phyloP scores from a whole-genome alignment of 2,888 invertebrate genomes.

The Zeuzera pyrina region DNA sequence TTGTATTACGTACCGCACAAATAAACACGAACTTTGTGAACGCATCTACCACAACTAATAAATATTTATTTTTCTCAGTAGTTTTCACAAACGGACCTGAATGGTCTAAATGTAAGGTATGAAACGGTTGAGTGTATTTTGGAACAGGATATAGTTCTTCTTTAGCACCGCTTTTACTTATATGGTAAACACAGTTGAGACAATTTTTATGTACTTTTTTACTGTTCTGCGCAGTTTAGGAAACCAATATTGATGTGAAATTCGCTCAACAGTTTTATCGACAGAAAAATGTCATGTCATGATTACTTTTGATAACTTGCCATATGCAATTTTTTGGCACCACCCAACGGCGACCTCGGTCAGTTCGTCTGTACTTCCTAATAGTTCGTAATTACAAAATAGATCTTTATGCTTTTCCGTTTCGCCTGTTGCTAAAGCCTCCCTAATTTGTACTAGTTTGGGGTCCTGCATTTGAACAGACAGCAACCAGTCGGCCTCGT shows the following conservation, averaged over 20 bases:
- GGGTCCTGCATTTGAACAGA: slow-evolving; percentile 19
- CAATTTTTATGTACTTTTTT: slow-evolving; percentile 25
- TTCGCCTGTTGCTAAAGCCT: slow-evolving; percentile 17
- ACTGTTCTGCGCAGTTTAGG: slow-evolving; percentile 11
- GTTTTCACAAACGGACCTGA: too few relatives aligned
- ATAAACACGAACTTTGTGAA: slow-evolving; percentile 31
- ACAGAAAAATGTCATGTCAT: slow-evolving; percentile 28
- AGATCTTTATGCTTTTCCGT: slow-evolving; percentile 14
- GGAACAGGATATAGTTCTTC: slow-evolving; percentile 13
- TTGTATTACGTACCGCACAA: slow-evolving; percentile 14
- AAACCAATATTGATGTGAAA: slow-evolving; percentile 17
- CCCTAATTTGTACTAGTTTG: slow-evolving; percentile 7
- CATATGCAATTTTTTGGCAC: slow-evolving; percentile 21
- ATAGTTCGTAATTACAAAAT: slow-evolving; percentile 18
- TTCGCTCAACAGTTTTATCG: slow-evolving; percentile 20
- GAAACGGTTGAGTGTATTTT: slow-evolving; percentile 20
- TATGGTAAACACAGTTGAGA: slow-evolving; percentile 26
- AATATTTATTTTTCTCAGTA: slow-evolving; percentile 23
- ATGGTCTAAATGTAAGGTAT: slow-evolving; percentile 23
- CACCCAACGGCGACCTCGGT: slow-evolving; percentile 20
- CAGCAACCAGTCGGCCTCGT: slow-evolving; percentile 17
- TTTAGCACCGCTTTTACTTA: slow-evolving; percentile 18
- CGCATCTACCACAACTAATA: slow-evolving; percentile 24
- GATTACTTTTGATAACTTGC: slow-evolving; percentile 20
- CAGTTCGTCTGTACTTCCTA: slow-evolving; percentile 19